Base-by-base conservation (phyloP, 2,888 invertebrate genomes). In the Spodoptera exigua region DNA sequence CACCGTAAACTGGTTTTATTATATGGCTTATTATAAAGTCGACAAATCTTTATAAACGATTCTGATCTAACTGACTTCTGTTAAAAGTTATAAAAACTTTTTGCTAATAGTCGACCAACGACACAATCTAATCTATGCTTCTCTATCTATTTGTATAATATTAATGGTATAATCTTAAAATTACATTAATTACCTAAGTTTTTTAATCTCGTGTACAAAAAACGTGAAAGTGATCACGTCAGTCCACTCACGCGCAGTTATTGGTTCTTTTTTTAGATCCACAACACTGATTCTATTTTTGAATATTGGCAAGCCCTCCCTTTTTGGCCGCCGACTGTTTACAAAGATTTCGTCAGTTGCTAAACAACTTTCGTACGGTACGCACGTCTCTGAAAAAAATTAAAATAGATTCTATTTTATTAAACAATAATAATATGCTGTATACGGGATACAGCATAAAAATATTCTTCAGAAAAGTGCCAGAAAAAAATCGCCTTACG, bases 361-460 rank as follows among this genome's bases (percentile, higher is more conserved):
- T 58, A 36, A 57, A 77, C 74, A 72, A 58, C 48, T 62, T 61
- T 74, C 67, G 14, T 41, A 44, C 62, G 13, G 77, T 76, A 68
- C 83, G 70, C 82, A 82, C 85, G 86, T 70, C 12, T 71, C 41
- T 17, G 18, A 2, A 11, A 55, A 69, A 68, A 44, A 53, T 71
- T 52, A 69, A 76, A 71, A 64, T 71, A 73, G 64, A 72, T 80
- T 63, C 63, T 70, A 62, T 45, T 70, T 64, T 62, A 14, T 32
- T 16, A 65, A 72, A 78, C 74, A 64, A 69, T 56, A 51, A 76
- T 89, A 89, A 79, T 89, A 90, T 91, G 90, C 91, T 90, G 89
- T 92, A 88, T 87, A 82, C 72, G 68, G 74, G 59, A 83, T 88
- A 89, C 90, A 88, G 90, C 90, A 84, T 84, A 63, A 75, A 69